These are phyloP conservation scores for Dolichomitus sp. DNA, from an alignment of 2,888 invertebrate genomes.

Conservation along the genomic window DNA sequence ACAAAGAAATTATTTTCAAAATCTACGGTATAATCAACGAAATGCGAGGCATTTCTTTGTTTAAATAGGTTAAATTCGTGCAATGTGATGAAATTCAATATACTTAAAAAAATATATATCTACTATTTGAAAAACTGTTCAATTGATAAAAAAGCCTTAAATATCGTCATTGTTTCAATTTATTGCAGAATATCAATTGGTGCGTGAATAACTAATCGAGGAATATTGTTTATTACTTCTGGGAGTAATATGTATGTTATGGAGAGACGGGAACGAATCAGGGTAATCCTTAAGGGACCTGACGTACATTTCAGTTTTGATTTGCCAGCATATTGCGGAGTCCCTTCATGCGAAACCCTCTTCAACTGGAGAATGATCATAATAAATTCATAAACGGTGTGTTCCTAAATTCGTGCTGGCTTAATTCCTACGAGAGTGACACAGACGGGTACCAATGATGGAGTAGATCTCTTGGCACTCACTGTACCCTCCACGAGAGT, in stretches of 20 bases:
- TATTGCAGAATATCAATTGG: background rate
- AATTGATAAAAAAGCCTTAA: background rate
- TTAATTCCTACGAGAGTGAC: slow-evolving; percentile 41
- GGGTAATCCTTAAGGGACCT: slow-evolving; percentile 1
- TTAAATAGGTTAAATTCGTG: no score
- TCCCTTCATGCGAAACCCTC: slow-evolving; percentile 26
- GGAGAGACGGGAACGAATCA: background rate
- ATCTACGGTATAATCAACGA: background rate
- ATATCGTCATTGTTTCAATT: background rate
- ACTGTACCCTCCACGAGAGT: slow-evolving; percentile 50
- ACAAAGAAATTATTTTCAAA: background rate
- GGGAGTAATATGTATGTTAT: slow-evolving; percentile 14
- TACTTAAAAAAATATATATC: background rate
- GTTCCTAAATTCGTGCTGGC: slow-evolving; percentile 38
- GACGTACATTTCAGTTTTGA: slow-evolving; percentile 27
- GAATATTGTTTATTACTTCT: slow-evolving; percentile 22
- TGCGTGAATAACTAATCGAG: slow-evolving; percentile 29
- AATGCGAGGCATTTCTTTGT: background rate
- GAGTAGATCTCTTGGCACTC: slow-evolving; percentile 49
- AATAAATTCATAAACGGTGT: slow-evolving; percentile 59
- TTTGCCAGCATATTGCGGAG: slow-evolving; percentile 9
- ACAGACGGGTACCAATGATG: slow-evolving; percentile 11
- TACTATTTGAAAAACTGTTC: background rate
- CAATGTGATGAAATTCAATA: no score
- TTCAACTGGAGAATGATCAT: slow-evolving; percentile 28